A percentile compares a stretch with the other conserved stretches of the same genome.
phyloP scores from a whole-genome alignment of 2,113 vertebrate species.

The Perca schrenkii region DNA sequence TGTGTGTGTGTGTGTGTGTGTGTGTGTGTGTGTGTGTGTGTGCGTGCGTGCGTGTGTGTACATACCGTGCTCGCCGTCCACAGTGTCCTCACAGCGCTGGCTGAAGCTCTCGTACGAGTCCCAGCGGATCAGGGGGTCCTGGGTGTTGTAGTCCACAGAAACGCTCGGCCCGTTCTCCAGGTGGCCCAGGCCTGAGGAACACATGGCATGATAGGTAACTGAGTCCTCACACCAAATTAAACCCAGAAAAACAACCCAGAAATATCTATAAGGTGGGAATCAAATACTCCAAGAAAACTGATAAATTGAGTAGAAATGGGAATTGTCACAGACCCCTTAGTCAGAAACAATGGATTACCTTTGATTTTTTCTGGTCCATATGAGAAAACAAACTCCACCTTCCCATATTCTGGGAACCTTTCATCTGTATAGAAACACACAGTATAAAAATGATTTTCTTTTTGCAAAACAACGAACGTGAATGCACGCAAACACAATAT shows the following conservation, averaged over 20 bases:
- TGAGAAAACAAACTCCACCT: conserved; percentile 98
- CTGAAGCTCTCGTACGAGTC: conserved; percentile 95
- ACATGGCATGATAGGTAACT: conserved; percentile 26
- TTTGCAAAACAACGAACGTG: neutral
- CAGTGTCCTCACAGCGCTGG: conserved; percentile 85
- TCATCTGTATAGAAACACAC: conserved; percentile 68
- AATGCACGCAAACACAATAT: neutral
- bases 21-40: conserved; percentile 9
- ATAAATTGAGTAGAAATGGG: neutral
- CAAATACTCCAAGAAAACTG: neutral
- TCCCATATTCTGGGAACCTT: conserved; percentile 94
- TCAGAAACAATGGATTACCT: conserved; percentile 81
- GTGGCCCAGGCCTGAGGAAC: conserved; percentile 89
- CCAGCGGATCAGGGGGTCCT: conserved; percentile 95
- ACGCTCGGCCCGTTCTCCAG: conserved; percentile 95
- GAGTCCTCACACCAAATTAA: neutral
- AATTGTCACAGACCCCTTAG: neutral
- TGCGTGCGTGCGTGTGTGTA: conserved; percentile 17
- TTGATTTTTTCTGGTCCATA: conserved; percentile 96
- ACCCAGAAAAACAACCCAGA: no score
- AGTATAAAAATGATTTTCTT: neutral
- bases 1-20: conserved; percentile 18
- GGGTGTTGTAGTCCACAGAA: conserved; percentile 96
- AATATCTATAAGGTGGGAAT: neutral
- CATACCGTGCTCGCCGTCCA: conserved; percentile 82